Conservation (phyloP, 2,797 vertebrate species). For the Peromyscus eremicus region DNA sequence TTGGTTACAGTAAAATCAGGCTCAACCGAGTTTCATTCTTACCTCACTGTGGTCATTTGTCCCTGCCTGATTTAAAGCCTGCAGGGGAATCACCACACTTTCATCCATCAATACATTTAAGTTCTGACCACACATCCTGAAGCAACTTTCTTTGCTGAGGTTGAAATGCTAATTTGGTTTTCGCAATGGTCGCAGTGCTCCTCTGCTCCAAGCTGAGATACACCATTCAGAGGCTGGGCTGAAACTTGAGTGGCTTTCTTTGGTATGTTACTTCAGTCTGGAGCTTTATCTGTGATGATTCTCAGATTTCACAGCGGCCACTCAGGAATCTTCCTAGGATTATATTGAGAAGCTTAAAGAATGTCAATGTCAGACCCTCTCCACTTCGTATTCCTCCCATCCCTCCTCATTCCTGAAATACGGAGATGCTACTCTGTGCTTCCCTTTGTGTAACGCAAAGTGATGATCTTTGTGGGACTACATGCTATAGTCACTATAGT, state of each 20-base stretch:
- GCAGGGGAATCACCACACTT: not conserved
- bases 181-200: not conserved
- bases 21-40: not conserved
- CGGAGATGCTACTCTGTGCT: no score
- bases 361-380: not conserved
- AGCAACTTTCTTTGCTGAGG: no score
- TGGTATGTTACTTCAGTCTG: not conserved
- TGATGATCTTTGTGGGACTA: accelerated
- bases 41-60: not conserved
- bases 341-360: not conserved
- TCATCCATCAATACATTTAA: not conserved
- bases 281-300: not conserved
- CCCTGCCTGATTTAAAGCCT: not conserved
- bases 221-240: not conserved
- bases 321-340: no score
- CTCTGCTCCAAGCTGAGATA: not conserved
- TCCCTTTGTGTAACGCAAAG: not conserved
- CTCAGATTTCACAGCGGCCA: not conserved
- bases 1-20: not conserved
- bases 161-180: not conserved
- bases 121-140: not conserved
- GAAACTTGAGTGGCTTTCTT: not conserved
- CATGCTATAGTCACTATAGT: not conserved
- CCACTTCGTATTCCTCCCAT: no score
- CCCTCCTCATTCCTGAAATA: accelerated